Conservation (phyloP, 2,797 vertebrate genomes). For the Anolis apletophallus region DNA sequence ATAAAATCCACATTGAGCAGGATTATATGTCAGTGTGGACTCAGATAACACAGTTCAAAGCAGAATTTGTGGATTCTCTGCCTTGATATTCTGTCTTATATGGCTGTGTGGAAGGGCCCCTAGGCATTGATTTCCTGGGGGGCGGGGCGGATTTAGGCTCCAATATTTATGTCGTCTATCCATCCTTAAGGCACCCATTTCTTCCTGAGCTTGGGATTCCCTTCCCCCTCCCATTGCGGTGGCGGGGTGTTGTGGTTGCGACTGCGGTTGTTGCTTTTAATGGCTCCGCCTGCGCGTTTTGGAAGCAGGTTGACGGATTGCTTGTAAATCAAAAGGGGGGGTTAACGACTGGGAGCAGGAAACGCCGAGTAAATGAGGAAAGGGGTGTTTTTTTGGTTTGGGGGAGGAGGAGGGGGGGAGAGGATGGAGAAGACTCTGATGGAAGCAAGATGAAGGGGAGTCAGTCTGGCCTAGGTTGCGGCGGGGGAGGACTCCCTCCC, state of each 20-base stretch:
- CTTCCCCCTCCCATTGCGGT: conserved; percentile 1
- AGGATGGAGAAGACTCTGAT: conserved; percentile 32
- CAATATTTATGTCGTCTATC: no score
- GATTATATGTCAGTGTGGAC: no score
- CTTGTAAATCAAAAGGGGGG: conserved; percentile 75
- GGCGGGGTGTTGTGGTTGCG: conserved; percentile 47
- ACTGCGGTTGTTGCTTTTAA: conserved; percentile 47
- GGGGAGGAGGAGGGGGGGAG: not conserved
- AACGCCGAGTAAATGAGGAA: conserved; percentile 71
- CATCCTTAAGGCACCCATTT: no score
- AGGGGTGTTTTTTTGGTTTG: not conserved
- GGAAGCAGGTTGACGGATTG: conserved; percentile 75
- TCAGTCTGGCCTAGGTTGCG: no score
- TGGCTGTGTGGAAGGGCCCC: no score
- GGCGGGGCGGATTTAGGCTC: no score
- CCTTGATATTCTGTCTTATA: no score
- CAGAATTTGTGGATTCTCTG: no score
- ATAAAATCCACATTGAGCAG: no score
- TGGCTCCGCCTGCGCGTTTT: conserved; percentile 63
- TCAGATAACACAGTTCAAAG: no score
- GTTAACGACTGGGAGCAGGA: conserved; percentile 75
- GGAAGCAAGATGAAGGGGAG: conserved; percentile 41
- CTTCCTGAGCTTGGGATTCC: no score
- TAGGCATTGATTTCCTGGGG: no score
- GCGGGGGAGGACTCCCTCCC: conserved; percentile 57